Evolutionary conservation across 30 jellyfish, hydroid and myxozoan species (phyloP).

Genomic region (Sanderia malayensis): DNA sequence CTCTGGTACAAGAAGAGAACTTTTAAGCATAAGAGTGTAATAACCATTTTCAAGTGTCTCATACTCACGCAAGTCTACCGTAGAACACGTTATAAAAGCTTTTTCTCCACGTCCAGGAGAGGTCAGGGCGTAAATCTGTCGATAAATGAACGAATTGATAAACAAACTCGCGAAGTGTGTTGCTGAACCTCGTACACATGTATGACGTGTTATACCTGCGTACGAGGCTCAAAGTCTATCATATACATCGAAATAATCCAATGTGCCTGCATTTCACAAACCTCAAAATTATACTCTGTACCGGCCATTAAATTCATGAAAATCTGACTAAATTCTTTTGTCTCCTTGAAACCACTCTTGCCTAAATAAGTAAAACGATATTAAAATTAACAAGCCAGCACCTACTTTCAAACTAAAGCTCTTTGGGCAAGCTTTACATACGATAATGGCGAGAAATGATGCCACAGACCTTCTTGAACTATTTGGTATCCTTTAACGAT

Average conservation of each 20-base stretch:
- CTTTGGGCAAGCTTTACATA: constrained; percentile 9
- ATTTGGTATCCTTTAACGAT: constrained; percentile 75
- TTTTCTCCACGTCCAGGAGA: constrained; percentile 74
- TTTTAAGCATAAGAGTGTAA: too few species aligned
- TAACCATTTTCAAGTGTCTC: background rate
- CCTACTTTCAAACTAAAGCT: too few species aligned
- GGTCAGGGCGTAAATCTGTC: constrained; percentile 69
- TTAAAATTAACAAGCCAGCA: background rate
- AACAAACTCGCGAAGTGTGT: too few species aligned
- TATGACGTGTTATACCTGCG: too few species aligned
- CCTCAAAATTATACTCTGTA: constrained; percentile 64
- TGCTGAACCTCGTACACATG: too few species aligned
- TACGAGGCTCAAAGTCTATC: too few species aligned
- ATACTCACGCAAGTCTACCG: constrained; percentile 67
- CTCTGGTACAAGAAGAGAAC: too few species aligned
- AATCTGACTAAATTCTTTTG: constrained; percentile 33
- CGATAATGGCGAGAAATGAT: constrained; percentile 2
- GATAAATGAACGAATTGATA: too few species aligned
- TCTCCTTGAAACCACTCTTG: constrained; percentile 41
- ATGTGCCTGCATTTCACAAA: too few species aligned
- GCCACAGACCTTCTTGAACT: constrained; percentile 49
- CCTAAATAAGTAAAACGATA: constrained; percentile 25
- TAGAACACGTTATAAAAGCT: constrained; percentile 54
- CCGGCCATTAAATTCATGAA: constrained; percentile 53
- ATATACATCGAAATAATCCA: too few species aligned